Base-by-base conservation (phyloP, 2,888 invertebrate genomes). In the Drosophila eohydei region DNA sequence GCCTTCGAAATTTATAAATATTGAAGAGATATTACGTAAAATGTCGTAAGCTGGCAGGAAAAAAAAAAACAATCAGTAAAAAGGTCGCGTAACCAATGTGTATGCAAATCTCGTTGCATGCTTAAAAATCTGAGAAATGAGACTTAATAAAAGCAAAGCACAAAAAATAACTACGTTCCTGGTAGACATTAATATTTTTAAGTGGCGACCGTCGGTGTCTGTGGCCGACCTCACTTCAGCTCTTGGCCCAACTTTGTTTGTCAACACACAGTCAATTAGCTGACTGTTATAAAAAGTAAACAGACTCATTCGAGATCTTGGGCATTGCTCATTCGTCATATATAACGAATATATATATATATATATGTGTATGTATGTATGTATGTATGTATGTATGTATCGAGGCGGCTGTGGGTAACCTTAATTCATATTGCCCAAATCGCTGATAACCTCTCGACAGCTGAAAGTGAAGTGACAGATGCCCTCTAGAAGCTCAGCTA, bases 251-350 rank as follows among this genome's bases (percentile, higher is more conserved):
- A 52, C 40, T 34, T 32, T n/a, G 50, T 40, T 44, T 44, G 16
- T 54, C 54, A 40, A 40, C 54, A 44, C 11, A 16, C 40, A 34
- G 51, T 58, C 78, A 66, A 64, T 83, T 72, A 65, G 78, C 78
- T 48, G 12, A 44, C 44, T 52, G 34, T 40, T 68, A 74, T 62
- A 59, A 71, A 80, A 60, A 71, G 71, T 65, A 56, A 71, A 80
- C 80, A 77, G 60, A 69, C 65, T 67, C 71, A 57, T 68, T 60
- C 71, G 54, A 56, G 56, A 71, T 71, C 48, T 30, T 48, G 48
- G 30, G 61, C 69, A 40, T 30, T 30, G 46, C 54, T 41, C 63
- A 72, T 21, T 51, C 50, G 21, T 11, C n/a, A 64, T 34, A 16
- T 36, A n/a, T 2, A 50, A 30, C 28, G 46, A 21, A 14, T 40